Percentiles rank a stretch among this genome's conserved stretches.
Evolutionary conservation across 2,888 invertebrate genomes (phyloP).

Genomic region (Andricus curvator): DNA sequence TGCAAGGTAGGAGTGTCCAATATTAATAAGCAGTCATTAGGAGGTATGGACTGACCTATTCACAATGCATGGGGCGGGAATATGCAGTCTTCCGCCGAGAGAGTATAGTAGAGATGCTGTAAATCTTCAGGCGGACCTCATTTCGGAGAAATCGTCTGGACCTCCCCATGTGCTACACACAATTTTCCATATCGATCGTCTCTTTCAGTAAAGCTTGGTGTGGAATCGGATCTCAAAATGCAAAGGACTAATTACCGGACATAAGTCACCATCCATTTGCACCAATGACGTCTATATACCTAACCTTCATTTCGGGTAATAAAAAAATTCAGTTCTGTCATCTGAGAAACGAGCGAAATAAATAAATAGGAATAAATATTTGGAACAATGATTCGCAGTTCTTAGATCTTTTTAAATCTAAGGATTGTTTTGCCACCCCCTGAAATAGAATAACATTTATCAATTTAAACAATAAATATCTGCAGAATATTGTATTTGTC

Average conservation of each 20-base stretch:
- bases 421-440: not conserved
- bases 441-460: not conserved
- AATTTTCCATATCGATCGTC: constrained; percentile 28
- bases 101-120: not conserved
- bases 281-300: too few species aligned
- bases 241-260: not conserved
- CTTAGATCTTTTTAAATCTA: too few species aligned
- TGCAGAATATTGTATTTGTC: constrained; percentile 4
- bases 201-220: not conserved
- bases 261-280: too few species aligned
- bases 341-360: too few species aligned
- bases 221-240: not conserved
- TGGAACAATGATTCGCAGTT: too few species aligned
- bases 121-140: constrained; percentile 31
- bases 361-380: too few species aligned
- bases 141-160: constrained; percentile 52
- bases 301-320: too few species aligned
- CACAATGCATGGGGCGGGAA: constrained; percentile 57
- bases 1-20: constrained; percentile 62
- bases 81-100: constrained; percentile 51
- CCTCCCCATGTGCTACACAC: constrained; percentile 42
- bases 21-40: constrained; percentile 68
- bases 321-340: too few species aligned
- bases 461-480: not conserved
- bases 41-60: constrained; percentile 57